Percentiles rank a stretch among this genome's conserved stretches.
Conservation (phyloP, 2,113 vertebrate species). For the Prochilodus magdalenae region DNA sequence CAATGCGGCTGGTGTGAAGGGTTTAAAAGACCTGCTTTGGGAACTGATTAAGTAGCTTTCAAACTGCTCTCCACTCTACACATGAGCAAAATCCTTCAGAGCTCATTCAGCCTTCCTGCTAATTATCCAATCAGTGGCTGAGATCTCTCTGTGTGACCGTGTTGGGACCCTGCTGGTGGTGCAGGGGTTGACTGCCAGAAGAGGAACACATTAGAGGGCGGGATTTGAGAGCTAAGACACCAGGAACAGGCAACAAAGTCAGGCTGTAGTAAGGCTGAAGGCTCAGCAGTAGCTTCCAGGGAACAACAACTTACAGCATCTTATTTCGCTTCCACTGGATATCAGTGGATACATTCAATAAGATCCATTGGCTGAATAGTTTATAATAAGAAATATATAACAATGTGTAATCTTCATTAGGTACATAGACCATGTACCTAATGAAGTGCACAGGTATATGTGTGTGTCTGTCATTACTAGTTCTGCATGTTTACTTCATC, state of each 20-base stretch:
- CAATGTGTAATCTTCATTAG: too few species aligned
- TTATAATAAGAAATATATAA: too few species aligned
- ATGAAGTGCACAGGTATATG: too few species aligned
- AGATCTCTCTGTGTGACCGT: slow-evolving; percentile 17
- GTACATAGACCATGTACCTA: too few species aligned
- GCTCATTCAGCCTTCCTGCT: slow-evolving; percentile 34
- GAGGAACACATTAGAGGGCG: neutral
- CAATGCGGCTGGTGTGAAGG: neutral
- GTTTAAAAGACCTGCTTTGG: slow-evolving; percentile 25
- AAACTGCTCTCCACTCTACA: slow-evolving; percentile 23
- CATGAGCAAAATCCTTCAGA: slow-evolving; percentile 29
- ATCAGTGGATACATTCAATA: too few species aligned
- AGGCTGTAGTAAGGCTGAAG: neutral
- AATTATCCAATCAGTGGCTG: slow-evolving; percentile 42
- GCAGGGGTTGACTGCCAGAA: neutral
- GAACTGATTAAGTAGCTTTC: slow-evolving; percentile 37
- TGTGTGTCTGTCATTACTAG: too few species aligned
- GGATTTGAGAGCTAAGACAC: neutral
- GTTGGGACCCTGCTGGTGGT: neutral
- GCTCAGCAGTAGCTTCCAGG: neutral
- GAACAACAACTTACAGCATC: neutral
- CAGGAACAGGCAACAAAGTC: neutral
- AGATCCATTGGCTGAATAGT: too few species aligned
- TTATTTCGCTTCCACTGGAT: too few species aligned
- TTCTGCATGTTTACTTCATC: too few species aligned